Conservation (phyloP, 1,140 invertebrate genomes). For the Sarcophaga bullata region DNA sequence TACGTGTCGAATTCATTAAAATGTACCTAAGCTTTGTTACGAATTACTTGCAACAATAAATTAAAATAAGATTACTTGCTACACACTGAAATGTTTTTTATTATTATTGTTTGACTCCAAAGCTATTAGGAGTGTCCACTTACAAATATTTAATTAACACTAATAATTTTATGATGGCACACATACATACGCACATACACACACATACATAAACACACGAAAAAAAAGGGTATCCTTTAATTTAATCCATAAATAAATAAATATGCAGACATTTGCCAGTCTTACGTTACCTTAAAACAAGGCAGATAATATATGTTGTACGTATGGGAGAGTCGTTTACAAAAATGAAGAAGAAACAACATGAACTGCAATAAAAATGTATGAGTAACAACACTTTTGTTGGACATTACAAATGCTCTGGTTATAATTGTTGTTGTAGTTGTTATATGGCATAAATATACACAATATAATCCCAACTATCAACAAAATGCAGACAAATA, state of each 20-base stretch:
- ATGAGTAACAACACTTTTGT: too few species aligned
- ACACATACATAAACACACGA: neutral
- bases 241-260: too few species aligned
- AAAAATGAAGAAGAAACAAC: neutral
- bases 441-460: slow-evolving; percentile 60
- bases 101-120: too few species aligned
- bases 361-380: neutral
- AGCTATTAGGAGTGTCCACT: neutral
- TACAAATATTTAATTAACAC: neutral
- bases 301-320: neutral
- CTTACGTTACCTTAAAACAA: neutral
- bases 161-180: neutral
- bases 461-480: slow-evolving; percentile 63
- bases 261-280: neutral
- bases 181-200: neutral
- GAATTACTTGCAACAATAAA: too few species aligned
- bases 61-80: too few species aligned
- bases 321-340: too few species aligned
- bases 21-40: too few species aligned
- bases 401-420: too few species aligned
- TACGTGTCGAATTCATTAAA: too few species aligned
- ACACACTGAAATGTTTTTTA: too few species aligned
- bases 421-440: too few species aligned
- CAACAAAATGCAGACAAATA: slow-evolving; percentile 59
- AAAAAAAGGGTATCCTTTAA: too few species aligned